Evolutionary conservation across 2,113 vertebrate genomes (phyloP).

Genomic region (Nothoprocta perdicaria): DNA sequence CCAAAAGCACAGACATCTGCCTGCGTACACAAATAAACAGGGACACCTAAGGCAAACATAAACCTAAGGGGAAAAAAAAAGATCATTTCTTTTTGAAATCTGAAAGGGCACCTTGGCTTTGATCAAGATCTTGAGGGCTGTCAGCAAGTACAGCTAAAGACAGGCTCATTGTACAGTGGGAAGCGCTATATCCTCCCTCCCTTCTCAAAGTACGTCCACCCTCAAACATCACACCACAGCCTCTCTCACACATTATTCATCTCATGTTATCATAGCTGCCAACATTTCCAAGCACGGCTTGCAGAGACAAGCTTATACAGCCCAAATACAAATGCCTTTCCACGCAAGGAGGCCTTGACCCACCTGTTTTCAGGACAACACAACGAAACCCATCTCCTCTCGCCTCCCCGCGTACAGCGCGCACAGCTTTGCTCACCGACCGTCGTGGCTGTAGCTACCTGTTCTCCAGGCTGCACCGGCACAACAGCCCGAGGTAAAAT

Average conservation of each 20-base stretch:
- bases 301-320: slow-evolving; percentile 22
- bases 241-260: slow-evolving; percentile 39
- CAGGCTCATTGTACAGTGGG: slow-evolving; percentile 9
- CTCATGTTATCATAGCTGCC: slow-evolving; percentile 56
- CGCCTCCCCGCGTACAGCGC: fast-evolving
- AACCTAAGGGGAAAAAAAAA: neutral
- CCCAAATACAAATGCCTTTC: slow-evolving; percentile 28
- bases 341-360: neutral
- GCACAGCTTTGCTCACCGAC: neutral
- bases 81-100: neutral
- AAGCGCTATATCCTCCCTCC: neutral
- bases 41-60: neutral
- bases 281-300: slow-evolving; percentile 43
- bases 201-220: slow-evolving; percentile 48
- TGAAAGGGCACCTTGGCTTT: neutral
- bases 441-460: neutral
- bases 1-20: neutral
- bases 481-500: neutral
- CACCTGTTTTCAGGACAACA: neutral
- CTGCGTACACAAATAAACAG: neutral
- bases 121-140: neutral
- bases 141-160: slow-evolving; percentile 30
- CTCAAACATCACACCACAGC: slow-evolving; percentile 65
- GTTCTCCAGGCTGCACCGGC: neutral
- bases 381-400: neutral